phyloP scores from a whole-genome alignment of 2,797 vertebrate genomes.

The Acanthurus tractus region DNA sequence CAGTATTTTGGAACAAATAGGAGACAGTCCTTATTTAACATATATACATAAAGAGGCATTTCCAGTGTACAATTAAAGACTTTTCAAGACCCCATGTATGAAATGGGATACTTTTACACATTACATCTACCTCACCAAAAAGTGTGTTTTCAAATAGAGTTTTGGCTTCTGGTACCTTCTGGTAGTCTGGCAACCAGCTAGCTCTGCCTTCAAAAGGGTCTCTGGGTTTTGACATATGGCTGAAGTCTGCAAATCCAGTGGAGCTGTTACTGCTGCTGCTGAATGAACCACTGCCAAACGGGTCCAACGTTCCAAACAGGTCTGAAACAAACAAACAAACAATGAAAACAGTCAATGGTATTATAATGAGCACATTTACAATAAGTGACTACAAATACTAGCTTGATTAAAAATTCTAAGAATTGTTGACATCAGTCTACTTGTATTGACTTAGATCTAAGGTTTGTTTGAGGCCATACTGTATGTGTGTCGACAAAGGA shows the following conservation, averaged over 20 bases:
- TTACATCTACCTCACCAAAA: neutral
- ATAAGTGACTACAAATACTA: neutral
- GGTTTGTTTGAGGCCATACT: neutral
- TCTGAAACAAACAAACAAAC: slow-evolving; percentile 79
- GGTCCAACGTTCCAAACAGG: slow-evolving; percentile 93
- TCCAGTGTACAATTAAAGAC: neutral
- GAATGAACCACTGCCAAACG: slow-evolving; percentile 92
- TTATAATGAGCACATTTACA: neutral
- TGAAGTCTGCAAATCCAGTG: slow-evolving; percentile 97
- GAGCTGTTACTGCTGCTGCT: slow-evolving; percentile 86
- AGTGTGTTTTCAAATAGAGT: neutral
- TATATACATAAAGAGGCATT: neutral
- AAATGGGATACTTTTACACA: neutral
- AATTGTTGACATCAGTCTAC: neutral
- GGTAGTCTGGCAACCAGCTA: slow-evolving; percentile 80
- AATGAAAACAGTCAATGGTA: neutral
- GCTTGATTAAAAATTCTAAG: neutral
- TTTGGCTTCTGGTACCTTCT: slow-evolving; percentile 71
- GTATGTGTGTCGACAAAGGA: too few species aligned
- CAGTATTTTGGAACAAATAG: neutral
- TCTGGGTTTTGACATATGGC: slow-evolving; percentile 96
- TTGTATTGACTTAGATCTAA: neutral
- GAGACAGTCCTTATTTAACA: neutral
- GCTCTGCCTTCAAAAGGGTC: slow-evolving; percentile 78
- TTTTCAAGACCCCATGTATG: neutral